Evolutionary conservation across 2,797 vertebrate species (phyloP).

Genomic region (Ispidina lecontei): DNA sequence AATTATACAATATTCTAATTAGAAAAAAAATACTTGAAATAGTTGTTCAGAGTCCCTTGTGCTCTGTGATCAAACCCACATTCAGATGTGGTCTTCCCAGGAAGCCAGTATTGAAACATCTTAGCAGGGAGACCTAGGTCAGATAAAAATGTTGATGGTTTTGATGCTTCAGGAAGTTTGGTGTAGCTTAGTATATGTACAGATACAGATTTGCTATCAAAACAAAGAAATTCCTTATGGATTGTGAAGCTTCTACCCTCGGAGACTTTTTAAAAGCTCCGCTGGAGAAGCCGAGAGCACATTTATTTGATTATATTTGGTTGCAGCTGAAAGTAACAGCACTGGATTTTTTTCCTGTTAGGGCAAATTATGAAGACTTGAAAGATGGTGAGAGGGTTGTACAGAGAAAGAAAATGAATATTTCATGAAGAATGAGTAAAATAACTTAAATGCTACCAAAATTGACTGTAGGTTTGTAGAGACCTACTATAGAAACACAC

Average conservation of each 20-base stretch:
- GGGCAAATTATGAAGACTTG: background rate
- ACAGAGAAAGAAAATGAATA: background rate
- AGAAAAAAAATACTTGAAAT: background rate
- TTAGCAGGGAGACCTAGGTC: background rate
- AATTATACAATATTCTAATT: constrained; percentile 33
- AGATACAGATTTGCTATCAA: background rate
- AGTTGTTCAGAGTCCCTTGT: background rate
- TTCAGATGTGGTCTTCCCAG: background rate
- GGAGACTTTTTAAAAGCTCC: background rate
- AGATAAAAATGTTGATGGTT: background rate
- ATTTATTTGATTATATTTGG: background rate
- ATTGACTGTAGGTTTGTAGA: background rate
- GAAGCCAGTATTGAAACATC: background rate
- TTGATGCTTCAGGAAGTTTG: background rate
- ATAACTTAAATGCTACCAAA: background rate
- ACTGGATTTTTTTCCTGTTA: background rate
- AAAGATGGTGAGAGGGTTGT: background rate
- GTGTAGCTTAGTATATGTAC: background rate
- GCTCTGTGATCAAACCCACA: background rate
- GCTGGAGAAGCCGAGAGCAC: background rate
- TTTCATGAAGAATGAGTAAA: background rate
- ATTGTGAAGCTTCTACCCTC: background rate
- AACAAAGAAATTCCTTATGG: background rate
- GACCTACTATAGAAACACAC: background rate
- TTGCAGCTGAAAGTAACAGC: background rate